Base-by-base conservation (phyloP, 2,888 invertebrate species). In the Panopea generosa region DNA sequence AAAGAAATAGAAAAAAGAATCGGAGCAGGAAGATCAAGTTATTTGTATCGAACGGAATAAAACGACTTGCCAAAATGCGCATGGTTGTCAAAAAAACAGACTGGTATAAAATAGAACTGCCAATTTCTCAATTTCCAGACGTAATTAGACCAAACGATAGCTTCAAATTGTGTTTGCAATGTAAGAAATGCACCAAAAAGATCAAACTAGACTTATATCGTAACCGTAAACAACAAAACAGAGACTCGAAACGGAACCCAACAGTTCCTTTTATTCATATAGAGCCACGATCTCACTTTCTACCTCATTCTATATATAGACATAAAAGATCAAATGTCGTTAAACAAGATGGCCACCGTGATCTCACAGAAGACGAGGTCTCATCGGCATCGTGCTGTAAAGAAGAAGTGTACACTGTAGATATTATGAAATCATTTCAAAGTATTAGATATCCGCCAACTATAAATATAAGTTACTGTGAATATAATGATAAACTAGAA, bases 201-300 rank as follows among this genome's bases (percentile, higher is more conserved):
- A 49, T 76, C 14, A 77, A 69, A 53, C 33, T 77, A 26, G 77
- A 70, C 50, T 26, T 77, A 20, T 40, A 33, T 33, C 33, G 11
- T 7, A 33, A 33, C 4, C n/a, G n/a, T n/a, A 33, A 33, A 33
- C 66, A 26, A 65, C 56, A 49, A 65, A 61, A 40, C 47, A 43
- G 1, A 18, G 27, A n/a, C 24, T 27, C 33, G 59, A 33, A 59
- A 57, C 55, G n/a, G 60, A 69, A 20, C 60, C 29, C 27, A 74
- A 43, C 43, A 24, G 70, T 77, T 47, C 77, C 77, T 38, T 77
- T 77, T 45, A 77, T 77, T 50, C 62, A 77, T 27, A 66, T 77
- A 49, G 69, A 66, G 52, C 53, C 63, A 27, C 49, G 33, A 33
- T 33, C 33, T n/a, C 38, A 50, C 14, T 20, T 52, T 45, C 73